Percentiles rank a stretch among this genome's conserved stretches.
phyloP scores from a whole-genome alignment of 1,140 invertebrate genomes.

The Capitella teleta region DNA sequence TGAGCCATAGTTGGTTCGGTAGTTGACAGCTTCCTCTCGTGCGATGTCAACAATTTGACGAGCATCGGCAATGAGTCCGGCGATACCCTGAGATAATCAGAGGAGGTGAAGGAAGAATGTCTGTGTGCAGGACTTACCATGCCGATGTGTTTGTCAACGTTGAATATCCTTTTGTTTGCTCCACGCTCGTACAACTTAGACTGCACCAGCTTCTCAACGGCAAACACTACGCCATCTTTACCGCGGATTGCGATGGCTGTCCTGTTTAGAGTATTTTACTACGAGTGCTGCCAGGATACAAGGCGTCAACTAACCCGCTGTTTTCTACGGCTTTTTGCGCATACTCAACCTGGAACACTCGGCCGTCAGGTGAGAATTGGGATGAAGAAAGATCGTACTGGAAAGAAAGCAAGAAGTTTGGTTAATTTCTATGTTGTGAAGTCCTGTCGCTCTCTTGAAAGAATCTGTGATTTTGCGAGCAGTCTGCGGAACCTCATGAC shows the following conservation, averaged over 20 bases:
- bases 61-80: slow-evolving; percentile 88
- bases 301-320: slow-evolving; percentile 60
- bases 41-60: slow-evolving; percentile 82
- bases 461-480: no score
- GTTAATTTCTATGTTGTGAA: no score
- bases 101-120: neutral
- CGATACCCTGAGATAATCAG: slow-evolving; percentile 53
- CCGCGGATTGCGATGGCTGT: slow-evolving; percentile 88
- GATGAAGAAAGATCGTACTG: slow-evolving; percentile 98
- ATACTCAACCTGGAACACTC: slow-evolving; percentile 99
- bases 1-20: slow-evolving; percentile 72
- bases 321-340: slow-evolving; percentile 98
- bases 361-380: slow-evolving; percentile 97
- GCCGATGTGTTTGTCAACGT: slow-evolving; percentile 87
- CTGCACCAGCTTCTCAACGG: slow-evolving; percentile 93
- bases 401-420: no score
- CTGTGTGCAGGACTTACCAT: slow-evolving; percentile 52
- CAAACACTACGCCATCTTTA: slow-evolving; percentile 93
- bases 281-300: neutral
- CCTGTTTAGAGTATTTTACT: slow-evolving; percentile 37
- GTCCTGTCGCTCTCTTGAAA: no score
- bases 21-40: slow-evolving; percentile 79
- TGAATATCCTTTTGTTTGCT: slow-evolving; percentile 88
- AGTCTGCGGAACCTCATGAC: no score
- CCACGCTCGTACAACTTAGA: slow-evolving; percentile 91